Base-by-base conservation (phyloP, 2,888 invertebrate genomes). In the Trachelus tabidus region DNA sequence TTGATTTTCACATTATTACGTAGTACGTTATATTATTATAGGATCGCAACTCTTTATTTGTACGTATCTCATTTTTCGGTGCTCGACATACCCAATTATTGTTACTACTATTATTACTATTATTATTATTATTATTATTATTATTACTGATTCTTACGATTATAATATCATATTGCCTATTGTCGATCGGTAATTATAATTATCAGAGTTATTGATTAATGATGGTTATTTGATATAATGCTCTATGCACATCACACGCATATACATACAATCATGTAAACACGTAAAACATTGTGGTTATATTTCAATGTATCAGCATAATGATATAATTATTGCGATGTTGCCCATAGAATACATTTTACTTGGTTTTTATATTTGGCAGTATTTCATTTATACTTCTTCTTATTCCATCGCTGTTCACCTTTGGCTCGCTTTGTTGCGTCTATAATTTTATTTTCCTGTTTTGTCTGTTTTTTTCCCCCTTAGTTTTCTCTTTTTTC, bases 341-440 rank as follows among this genome's bases (percentile, higher is more conserved):
- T 91, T 91, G 90, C 90, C 89, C 89, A 90, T 91, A 90, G 89
- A 90, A 90, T 91, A 91, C 89, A 91, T 91, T 91, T 90, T 91
- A 91, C 90, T 91, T 91, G 90, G 89, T 91, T 91, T 91, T 91
- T 90, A 90, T 87, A 90, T 90, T 88, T 85, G 76, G 86, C 81
- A 84, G 87, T 87, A 84, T 85, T 85, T 89, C 82, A 87, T 87
- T 90, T 87, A 81, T 81, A 79, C 15, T 15, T 40, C 15, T 37
- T 37, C 37, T 80, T 82, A 76, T 79, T 79, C 69, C 69, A 69
- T 4, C 30, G 69, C 35, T 12, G 35, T 35, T 4, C 15, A 69
- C 40, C 4, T 12, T 4, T 15, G 12, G 15, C 40, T 40, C 15
- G 15, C 15, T 40, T 40, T 15, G 15, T 15, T 40, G 40, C 15